Conservation (phyloP, 92 coral and sea anemone genomes). For the Micromussa lordhowensis region DNA sequence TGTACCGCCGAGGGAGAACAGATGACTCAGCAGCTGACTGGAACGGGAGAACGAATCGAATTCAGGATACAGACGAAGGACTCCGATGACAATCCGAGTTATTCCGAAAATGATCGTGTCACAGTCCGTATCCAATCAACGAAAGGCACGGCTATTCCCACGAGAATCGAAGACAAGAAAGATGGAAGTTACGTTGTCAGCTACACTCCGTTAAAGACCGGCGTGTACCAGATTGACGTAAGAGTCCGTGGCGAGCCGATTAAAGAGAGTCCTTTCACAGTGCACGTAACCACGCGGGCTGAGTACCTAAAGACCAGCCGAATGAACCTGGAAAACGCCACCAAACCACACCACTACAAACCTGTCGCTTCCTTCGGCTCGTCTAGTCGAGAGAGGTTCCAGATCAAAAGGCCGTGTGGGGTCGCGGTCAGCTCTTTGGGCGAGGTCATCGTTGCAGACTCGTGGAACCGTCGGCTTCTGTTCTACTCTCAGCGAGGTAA, state of each 20-base stretch:
- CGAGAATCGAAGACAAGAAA: constrained; percentile 72
- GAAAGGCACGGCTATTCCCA: constrained; percentile 53
- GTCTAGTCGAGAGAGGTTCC: constrained; percentile 24
- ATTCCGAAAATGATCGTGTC: constrained; percentile 77
- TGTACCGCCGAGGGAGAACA: constrained; percentile 53
- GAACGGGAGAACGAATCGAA: constrained; percentile 77
- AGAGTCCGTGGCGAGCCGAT: constrained; percentile 75
- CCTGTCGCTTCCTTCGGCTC: constrained; percentile 65
- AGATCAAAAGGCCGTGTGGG: constrained; percentile 79
- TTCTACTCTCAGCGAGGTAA: constrained; percentile 52
- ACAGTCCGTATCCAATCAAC: constrained; percentile 62
- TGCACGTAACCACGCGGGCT: constrained; percentile 71
- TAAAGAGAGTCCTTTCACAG: constrained; percentile 68
- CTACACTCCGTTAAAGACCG: constrained; percentile 85
- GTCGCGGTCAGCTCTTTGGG: constrained; percentile 52
- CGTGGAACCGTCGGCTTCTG: constrained; percentile 74
- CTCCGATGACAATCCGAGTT: constrained; percentile 76
- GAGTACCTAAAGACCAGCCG: constrained; percentile 50
- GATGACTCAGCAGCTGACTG: constrained; percentile 31
- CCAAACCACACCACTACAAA: constrained; percentile 37
- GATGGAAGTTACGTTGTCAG: constrained; percentile 76
- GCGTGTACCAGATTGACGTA: constrained; percentile 69
- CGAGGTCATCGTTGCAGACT: constrained; percentile 82
- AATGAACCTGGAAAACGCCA: constrained; percentile 28
- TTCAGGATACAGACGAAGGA: constrained; percentile 76